Base-by-base conservation (phyloP, 2,888 invertebrate species). In the Callyntrura sp. region DNA sequence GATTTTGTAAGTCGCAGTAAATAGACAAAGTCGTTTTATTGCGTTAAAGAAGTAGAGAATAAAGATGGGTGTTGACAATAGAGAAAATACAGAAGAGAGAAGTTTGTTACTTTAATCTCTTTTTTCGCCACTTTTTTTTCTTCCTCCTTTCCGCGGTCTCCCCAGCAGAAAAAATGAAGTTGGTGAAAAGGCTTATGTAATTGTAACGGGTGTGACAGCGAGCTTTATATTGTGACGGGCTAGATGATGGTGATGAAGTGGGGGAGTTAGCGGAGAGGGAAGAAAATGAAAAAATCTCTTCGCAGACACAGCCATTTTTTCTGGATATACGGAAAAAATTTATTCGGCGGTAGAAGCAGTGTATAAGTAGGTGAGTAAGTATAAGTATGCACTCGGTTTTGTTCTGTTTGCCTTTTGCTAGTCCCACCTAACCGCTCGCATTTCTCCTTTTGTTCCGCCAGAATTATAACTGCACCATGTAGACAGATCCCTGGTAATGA, bases 81-180 rank as follows among this genome's bases (percentile, higher is more conserved):
- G 17, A 17, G 35, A 23, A 28, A 57, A 17, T 5, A 3, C 5
- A 20, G 17, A 23, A 35, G 17, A 60, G 20, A 57, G 11, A 70
- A 84, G 57, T 12, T 73, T 85, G 60, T 60, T 85, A 76, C 76
- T 73, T 85, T 85, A 85, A 85, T 85, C 85, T 48, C 76, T 76
- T 76, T 76, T 76, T 62, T 6, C 73, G 57, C 57, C 76, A 76
- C 35, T 23, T 55, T 76, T 76, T 25, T 14, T 70, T 70, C 20
- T 45, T 28, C 57, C 14, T 51, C 45, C 70, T 48, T 70, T 70
- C 82, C 12, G 23, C 6, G 35, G 12, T 62, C 17, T 57, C 20
- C 14, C 60, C 60, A 60, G 51, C 78, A 79, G 25, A 45, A 60
- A 60, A 85, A 85, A 85, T 85, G 76, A 85, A 85, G 57, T 85